Percentiles rank a stretch among this genome's conserved stretches.
These are phyloP conservation scores for Cataglyphis livida DNA, from an alignment of 2,888 invertebrate genomes.

Conservation along the genomic window DNA sequence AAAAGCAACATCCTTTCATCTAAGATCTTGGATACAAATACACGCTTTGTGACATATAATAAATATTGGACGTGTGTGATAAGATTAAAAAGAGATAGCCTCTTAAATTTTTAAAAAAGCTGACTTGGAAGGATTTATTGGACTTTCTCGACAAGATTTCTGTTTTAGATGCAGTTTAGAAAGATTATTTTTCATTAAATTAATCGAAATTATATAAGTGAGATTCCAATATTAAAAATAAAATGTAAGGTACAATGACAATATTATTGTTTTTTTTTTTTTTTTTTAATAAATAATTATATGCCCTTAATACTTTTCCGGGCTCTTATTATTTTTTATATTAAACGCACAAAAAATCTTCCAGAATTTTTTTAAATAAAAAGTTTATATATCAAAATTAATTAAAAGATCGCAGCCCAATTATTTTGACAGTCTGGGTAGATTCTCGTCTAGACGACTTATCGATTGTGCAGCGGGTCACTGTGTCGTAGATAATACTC, in stretches of 20 bases:
- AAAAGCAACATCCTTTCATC: conserved; percentile 5
- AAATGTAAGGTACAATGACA: too few species aligned
- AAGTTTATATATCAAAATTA: background rate
- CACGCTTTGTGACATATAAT: background rate
- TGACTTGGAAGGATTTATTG: background rate
- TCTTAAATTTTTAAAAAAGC: background rate
- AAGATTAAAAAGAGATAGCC: background rate
- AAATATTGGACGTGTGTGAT: background rate
- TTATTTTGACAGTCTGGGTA: background rate
- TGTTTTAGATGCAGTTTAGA: background rate
- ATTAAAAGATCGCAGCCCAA: background rate
- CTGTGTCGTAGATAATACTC: conserved; percentile 33
- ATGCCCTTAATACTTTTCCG: too few species aligned
- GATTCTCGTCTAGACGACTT: background rate
- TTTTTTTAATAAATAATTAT: too few species aligned
- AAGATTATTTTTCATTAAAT: background rate
- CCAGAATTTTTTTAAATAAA: background rate
- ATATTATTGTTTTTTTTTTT: too few species aligned
- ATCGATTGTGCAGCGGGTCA: conserved; percentile 16
- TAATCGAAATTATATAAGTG: too few species aligned
- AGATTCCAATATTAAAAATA: too few species aligned
- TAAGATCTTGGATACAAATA: background rate
- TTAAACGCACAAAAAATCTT: background rate
- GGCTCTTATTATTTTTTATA: background rate
- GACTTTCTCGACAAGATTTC: background rate